Base-by-base conservation (phyloP, 2,888 invertebrate genomes). In the Heliconius cydno region DNA sequence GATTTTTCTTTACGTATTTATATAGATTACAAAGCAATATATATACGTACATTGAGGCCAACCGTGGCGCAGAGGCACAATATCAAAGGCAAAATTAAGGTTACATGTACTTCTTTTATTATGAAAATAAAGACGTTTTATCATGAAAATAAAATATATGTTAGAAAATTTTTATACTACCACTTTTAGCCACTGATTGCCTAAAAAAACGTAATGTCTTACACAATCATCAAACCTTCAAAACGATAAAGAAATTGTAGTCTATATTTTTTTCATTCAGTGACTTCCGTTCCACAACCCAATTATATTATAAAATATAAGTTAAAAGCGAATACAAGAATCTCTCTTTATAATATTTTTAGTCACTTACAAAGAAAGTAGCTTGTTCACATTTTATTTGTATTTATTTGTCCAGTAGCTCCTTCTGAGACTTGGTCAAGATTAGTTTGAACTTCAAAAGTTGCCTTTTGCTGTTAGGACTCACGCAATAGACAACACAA, bases 381-480 rank as follows among this genome's bases (percentile, higher is more conserved):
- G 83, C 80, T 75, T 25, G 22, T 28, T 77, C 79, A 82, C 79
- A 81, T 84, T 84, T 81, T 71, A 77, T 76, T 78, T 75, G 80
- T 79, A 82, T 83, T 82, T 83, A 83, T 84, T 83, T 83, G 80
- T 82, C 73, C 77, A 83, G 79, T 80, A 81, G 79, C 77, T 75
- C 77, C 70, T 65, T 82, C 70, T 41, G 78, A 77, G 82, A 83
- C 52, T 84, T 84, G 82, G 81, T 81, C 81, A 84, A 84, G 81
- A 82, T 84, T 79, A 81, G 83, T 82, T 82, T 65, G 82, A 81
- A 81, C 80, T 83, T 82, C 79, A 79, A 81, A 82, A 84, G 83
- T 84, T 85, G 82, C 81, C 82, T 84, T 82, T 82, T 80, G 80
- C 83, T 82, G 77, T 77, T 82, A 81, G 79, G 79, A 82, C 79